Evolutionary conservation across 2,888 invertebrate species (phyloP).

Genomic region (Lepidonotus clava): DNA sequence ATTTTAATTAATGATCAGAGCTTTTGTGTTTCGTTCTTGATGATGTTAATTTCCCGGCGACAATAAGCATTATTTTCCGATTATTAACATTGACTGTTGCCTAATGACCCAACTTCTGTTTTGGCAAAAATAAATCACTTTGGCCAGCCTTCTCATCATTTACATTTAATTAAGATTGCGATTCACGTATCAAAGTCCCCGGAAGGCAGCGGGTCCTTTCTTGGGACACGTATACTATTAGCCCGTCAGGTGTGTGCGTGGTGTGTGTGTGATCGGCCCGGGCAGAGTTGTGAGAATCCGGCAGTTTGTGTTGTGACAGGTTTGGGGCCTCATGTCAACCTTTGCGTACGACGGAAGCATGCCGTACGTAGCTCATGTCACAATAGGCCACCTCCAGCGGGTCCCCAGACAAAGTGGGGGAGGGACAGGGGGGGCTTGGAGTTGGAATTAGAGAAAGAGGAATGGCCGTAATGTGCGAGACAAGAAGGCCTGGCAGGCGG

Average conservation of each 20-base stretch:
- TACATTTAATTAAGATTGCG: slow-evolving; percentile 42
- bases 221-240: neutral
- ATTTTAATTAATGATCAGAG: slow-evolving; percentile 49
- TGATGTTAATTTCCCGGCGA: slow-evolving; percentile 52
- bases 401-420: too few species aligned
- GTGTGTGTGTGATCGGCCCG: slow-evolving; percentile 1
- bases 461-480: too few species aligned
- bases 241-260: neutral
- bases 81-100: slow-evolving; percentile 49
- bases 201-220: neutral
- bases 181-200: neutral
- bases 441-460: too few species aligned
- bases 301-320: slow-evolving; percentile 8
- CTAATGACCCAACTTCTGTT: slow-evolving; percentile 53
- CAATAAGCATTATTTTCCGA: slow-evolving; percentile 45
- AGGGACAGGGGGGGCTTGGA: too few species aligned
- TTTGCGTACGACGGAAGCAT: neutral
- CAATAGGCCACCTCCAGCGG: too few species aligned
- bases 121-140: slow-evolving; percentile 51
- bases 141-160: slow-evolving; percentile 19
- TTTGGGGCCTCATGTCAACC: neutral
- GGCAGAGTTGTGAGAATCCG: neutral
- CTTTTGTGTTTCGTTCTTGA: slow-evolving; percentile 37
- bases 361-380: too few species aligned
- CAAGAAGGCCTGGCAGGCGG: too few species aligned